phyloP scores from a whole-genome alignment of 2,113 vertebrate species.

The Pithys albifrons region DNA sequence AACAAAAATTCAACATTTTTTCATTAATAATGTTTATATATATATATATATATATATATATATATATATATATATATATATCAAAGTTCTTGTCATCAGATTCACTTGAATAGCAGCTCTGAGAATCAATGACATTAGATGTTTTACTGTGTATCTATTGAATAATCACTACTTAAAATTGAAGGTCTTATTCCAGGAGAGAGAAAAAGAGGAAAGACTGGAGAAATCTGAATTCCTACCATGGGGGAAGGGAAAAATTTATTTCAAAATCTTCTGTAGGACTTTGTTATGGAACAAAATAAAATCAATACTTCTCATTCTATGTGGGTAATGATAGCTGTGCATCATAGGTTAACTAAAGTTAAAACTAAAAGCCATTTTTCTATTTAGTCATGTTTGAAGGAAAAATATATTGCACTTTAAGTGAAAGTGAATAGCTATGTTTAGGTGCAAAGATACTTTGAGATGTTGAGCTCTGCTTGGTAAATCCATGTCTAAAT shows the following conservation, averaged over 20 bases:
- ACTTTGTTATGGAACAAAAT: background rate
- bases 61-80: background rate
- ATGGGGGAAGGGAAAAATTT: background rate
- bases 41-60: background rate
- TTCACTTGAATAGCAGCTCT: background rate
- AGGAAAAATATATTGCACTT: background rate
- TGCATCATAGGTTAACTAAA: background rate
- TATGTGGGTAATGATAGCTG: background rate
- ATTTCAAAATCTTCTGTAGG: background rate
- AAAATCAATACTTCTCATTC: background rate
- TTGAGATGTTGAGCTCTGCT: background rate
- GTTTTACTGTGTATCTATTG: background rate
- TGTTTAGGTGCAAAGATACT: background rate
- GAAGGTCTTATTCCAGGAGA: background rate
- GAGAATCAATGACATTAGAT: background rate
- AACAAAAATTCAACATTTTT: background rate
- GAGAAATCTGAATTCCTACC: background rate
- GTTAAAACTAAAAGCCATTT: background rate
- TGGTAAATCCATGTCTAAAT: background rate
- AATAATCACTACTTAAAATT: background rate
- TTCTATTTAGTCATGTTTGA: background rate
- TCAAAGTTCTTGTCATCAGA: background rate
- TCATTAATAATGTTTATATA: background rate
- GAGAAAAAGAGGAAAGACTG: background rate
- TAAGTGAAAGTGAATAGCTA: background rate